A percentile compares a stretch with the other conserved stretches of the same genome.
These are phyloP conservation scores for Cyclophora punctaria DNA, from an alignment of 2,888 invertebrate genomes.

Conservation along the genomic window DNA sequence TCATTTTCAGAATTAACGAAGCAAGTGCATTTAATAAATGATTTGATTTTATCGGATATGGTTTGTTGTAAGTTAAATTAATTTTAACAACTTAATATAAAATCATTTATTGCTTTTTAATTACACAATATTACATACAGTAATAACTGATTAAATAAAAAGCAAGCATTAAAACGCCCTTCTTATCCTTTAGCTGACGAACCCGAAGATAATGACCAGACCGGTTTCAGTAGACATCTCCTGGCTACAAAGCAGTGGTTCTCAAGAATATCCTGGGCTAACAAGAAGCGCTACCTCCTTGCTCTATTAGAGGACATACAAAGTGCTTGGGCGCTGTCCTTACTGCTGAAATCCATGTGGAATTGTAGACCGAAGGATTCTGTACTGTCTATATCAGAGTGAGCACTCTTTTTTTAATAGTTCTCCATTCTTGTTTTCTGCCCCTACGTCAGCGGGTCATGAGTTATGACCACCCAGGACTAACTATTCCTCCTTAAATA, in stretches of 20 bases:
- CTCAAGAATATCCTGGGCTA: conserved; percentile 44
- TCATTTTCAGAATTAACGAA: conserved; percentile 47
- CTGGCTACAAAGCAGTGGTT: conserved; percentile 53
- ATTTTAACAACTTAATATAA: no score
- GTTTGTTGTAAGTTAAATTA: conserved; percentile 32
- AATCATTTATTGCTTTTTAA: no score
- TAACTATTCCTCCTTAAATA: background rate
- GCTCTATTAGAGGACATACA: conserved; percentile 42
- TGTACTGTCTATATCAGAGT: conserved; percentile 47
- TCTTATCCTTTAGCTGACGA: conserved; percentile 23
- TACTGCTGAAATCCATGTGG: conserved; percentile 62
- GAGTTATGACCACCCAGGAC: background rate
- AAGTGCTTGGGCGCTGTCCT: conserved; percentile 49
- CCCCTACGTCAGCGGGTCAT: no score
- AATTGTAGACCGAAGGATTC: conserved; percentile 59
- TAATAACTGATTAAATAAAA: no score
- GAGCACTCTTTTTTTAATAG: conserved; percentile 11
- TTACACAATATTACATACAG: no score
- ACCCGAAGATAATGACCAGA: conserved; percentile 11
- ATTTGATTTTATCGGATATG: conserved; percentile 53
- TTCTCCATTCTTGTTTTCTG: background rate
- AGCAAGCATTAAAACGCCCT: no score
- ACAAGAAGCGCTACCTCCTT: conserved; percentile 49
- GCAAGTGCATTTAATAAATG: conserved; percentile 49
- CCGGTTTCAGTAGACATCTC: conserved; percentile 39